Evolutionary conservation across 2,113 vertebrate genomes (phyloP).

Genomic region (Okapia johnstoni): DNA sequence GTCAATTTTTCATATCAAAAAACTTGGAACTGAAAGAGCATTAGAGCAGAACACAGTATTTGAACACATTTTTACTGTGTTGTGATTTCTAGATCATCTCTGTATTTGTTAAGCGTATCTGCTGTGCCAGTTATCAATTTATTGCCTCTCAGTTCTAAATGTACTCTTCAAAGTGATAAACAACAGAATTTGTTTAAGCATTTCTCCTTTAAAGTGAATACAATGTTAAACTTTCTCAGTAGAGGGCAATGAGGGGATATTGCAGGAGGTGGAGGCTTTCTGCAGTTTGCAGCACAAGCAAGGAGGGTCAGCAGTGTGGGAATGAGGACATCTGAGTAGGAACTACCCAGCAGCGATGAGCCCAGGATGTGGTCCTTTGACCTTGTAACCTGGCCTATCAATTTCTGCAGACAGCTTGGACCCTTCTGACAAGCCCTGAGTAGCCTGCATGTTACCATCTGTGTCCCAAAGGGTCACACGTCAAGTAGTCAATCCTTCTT

Average conservation of each 20-base stretch:
- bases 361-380: neutral
- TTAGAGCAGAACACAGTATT: neutral
- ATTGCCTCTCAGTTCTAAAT: neutral
- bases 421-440: neutral
- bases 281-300: neutral
- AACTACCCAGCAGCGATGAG: neutral
- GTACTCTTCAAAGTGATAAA: neutral
- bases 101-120: neutral
- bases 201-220: neutral
- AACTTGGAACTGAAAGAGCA: neutral
- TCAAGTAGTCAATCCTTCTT: neutral
- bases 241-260: neutral
- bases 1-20: conserved; percentile 32
- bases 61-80: neutral
- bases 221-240: neutral
- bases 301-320: accelerated
- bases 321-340: neutral
- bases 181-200: neutral
- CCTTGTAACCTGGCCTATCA: neutral
- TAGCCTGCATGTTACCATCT: neutral
- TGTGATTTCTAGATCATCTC: neutral
- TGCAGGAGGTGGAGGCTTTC: neutral
- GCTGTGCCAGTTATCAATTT: neutral
- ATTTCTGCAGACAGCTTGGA: neutral
- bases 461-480: neutral